Percentiles rank a stretch among this genome's conserved stretches.
phyloP scores from a whole-genome alignment of 2,113 vertebrate genomes.

The Platichthys flesus region DNA sequence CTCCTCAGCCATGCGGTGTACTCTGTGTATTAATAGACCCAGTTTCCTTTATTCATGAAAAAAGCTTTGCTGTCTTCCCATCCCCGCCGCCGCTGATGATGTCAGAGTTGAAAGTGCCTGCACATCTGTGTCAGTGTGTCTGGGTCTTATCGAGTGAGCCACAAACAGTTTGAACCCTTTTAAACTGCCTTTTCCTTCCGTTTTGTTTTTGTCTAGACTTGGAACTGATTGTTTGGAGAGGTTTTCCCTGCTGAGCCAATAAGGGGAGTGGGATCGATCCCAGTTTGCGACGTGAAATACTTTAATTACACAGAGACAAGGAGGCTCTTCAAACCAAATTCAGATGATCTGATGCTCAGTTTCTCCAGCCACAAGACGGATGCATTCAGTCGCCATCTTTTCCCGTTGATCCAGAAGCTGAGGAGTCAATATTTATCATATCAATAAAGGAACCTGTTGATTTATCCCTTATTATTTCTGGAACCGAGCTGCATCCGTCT shows the following conservation, averaged over 20 bases:
- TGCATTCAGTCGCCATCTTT: neutral
- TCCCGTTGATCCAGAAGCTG: neutral
- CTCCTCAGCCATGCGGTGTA: neutral
- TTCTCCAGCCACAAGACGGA: neutral
- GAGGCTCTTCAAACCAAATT: too few relatives aligned
- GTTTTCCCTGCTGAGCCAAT: neutral
- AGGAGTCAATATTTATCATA: neutral
- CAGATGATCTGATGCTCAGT: neutral
- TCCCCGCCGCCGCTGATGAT: neutral
- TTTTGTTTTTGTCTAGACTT: neutral
- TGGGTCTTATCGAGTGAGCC: neutral
- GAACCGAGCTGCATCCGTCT: too few relatives aligned
- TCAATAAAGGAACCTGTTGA: neutral
- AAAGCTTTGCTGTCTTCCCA: neutral
- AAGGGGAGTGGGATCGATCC: neutral
- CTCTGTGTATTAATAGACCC: slow-evolving; percentile 19
- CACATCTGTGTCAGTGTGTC: slow-evolving; percentile 42
- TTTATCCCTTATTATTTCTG: too few relatives aligned
- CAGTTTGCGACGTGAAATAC: too few relatives aligned
- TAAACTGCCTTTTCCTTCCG: neutral
- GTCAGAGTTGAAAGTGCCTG: neutral
- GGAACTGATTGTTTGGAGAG: neutral
- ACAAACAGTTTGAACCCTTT: neutral
- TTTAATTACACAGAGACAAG: neutral
- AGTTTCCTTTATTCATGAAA: slow-evolving; percentile 37